These are phyloP conservation scores for Fratercula arctica DNA, from an alignment of 2,797 vertebrate genomes.

Conservation along the genomic window DNA sequence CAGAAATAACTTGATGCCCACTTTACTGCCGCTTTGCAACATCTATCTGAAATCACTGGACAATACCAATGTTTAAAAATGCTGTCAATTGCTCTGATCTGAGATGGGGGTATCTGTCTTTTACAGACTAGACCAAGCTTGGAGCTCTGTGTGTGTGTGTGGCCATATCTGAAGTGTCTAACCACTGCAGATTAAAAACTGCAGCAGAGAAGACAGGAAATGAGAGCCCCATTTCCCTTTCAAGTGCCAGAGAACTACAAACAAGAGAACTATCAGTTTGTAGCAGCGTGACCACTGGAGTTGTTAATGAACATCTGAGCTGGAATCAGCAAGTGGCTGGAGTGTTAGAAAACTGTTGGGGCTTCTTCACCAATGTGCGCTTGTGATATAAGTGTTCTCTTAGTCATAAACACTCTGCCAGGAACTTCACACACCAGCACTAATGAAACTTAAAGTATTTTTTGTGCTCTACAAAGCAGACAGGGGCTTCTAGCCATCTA, in stretches of 20 bases:
- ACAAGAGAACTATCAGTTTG: background rate
- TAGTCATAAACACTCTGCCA: background rate
- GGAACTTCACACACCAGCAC: background rate
- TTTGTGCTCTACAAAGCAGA: background rate
- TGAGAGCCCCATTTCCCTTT: background rate
- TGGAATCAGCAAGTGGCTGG: background rate
- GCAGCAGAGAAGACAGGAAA: background rate
- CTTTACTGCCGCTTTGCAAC: background rate
- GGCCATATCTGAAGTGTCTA: background rate
- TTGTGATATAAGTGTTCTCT: background rate
- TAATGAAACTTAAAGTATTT: background rate
- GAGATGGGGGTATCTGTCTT: background rate
- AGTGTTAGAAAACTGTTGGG: rapidly evolving
- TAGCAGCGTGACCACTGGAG: background rate
- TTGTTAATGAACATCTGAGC: background rate
- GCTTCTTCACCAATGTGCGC: background rate
- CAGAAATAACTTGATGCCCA: background rate
- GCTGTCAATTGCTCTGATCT: background rate
- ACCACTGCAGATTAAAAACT: background rate
- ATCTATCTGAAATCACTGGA: background rate
- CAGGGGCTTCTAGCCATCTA: background rate
- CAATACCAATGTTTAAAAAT: background rate
- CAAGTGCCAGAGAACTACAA: background rate
- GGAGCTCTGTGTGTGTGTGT: background rate
- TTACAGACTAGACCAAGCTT: background rate